phyloP scores from a whole-genome alignment of 1,140 invertebrate species.

The Uloborus diversus region DNA sequence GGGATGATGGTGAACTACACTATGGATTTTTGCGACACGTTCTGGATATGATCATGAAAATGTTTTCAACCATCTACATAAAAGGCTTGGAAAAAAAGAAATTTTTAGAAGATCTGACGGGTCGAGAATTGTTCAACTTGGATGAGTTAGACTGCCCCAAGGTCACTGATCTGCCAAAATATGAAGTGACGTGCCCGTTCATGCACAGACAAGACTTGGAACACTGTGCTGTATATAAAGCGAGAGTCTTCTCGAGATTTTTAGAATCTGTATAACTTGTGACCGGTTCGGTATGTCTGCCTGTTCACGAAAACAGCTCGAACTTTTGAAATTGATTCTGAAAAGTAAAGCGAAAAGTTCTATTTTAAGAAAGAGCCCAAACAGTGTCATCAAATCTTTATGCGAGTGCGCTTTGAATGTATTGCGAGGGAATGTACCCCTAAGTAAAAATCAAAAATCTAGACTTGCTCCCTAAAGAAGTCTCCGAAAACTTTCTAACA shows the following conservation, averaged over 20 bases:
- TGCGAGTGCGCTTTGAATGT: neutral
- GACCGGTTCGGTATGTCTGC: neutral
- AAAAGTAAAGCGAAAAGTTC: neutral
- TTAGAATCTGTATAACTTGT: neutral
- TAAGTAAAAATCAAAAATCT: neutral
- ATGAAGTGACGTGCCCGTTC: neutral
- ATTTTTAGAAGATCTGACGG: neutral
- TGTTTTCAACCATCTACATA: neutral
- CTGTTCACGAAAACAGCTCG: neutral
- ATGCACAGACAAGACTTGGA: neutral
- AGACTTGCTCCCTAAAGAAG: neutral
- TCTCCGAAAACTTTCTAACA: neutral
- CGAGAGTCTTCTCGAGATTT: neutral
- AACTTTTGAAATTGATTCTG: neutral
- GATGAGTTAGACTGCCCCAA: neutral
- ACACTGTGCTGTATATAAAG: neutral
- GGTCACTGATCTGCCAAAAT: neutral
- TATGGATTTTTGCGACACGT: neutral
- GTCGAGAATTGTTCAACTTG: neutral
- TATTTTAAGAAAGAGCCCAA: neutral
- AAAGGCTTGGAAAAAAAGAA: neutral
- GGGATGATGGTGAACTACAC: neutral
- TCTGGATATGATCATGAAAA: neutral
- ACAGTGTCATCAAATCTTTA: neutral
- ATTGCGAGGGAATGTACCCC: neutral